Evolutionary conservation across 2,888 invertebrate genomes (phyloP).

Genomic region (Plusia festucae): DNA sequence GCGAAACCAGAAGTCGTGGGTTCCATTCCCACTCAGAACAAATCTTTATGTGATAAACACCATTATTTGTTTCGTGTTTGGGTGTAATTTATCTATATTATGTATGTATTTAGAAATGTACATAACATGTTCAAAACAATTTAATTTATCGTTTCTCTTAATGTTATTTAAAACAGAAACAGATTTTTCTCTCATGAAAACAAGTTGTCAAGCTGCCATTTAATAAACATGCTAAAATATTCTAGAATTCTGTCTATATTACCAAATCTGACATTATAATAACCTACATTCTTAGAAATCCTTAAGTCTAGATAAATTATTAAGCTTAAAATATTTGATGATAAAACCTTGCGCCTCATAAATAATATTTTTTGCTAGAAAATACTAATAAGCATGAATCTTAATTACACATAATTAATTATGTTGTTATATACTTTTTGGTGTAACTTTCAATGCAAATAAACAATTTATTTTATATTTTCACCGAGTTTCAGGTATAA

Average conservation of each 20-base stretch:
- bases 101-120: no score
- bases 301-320: conserved; percentile 21
- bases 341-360: neutral
- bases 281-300: conserved; percentile 47
- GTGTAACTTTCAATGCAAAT: neutral
- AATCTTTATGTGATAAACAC: no score
- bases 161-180: conserved; percentile 32
- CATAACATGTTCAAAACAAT: no score
- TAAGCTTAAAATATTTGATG: conserved; percentile 2
- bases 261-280: conserved; percentile 43
- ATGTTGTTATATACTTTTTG: neutral
- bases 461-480: neutral
- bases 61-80: no score
- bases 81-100: no score
- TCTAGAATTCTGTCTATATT: conserved; percentile 35
- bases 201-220: conserved; percentile 11
- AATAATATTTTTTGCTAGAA: neutral
- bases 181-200: conserved; percentile 25
- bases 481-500: neutral
- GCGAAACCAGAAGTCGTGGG: no score
- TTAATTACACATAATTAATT: neutral
- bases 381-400: neutral
- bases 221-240: conserved; percentile 44
- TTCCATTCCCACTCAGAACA: no score
- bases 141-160: conserved; percentile 29